These are phyloP conservation scores for Nettapus auritus DNA, from an alignment of 2,113 vertebrate species.

Conservation along the genomic window DNA sequence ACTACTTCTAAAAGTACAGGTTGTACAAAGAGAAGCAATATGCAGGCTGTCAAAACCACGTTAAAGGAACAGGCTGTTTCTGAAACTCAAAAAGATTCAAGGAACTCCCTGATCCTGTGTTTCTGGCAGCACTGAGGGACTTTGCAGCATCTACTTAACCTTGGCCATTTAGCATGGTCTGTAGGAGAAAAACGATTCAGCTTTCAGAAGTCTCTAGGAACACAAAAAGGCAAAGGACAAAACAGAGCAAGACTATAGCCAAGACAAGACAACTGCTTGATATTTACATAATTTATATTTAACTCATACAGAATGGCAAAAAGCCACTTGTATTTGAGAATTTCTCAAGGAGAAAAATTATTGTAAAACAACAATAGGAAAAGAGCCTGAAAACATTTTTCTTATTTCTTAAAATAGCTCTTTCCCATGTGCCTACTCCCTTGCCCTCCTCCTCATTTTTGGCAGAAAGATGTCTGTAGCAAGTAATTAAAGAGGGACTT, in stretches of 20 bases:
- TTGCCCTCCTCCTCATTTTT: neutral
- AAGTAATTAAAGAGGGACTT: constrained; percentile 40
- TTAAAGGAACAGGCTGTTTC: neutral
- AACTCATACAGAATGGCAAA: fast-evolving
- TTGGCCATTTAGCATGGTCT: neutral
- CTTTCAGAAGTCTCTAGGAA: neutral
- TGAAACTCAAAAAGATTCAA: neutral
- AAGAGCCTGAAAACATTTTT: neutral
- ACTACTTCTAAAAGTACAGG: constrained; percentile 61
- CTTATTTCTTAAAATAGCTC: constrained; percentile 41
- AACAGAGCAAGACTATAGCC: neutral
- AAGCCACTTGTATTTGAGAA: neutral
- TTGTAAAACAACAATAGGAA: neutral
- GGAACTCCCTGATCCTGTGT: neutral
- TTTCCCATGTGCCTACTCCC: neutral
- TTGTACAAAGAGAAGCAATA: constrained; percentile 61
- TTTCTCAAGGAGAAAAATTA: neutral
- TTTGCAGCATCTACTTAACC: neutral
- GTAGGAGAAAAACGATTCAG: neutral
- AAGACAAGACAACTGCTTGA: neutral
- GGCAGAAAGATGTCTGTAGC: neutral
- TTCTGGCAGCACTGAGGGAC: neutral
- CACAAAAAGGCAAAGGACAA: neutral
- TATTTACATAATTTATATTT: fast-evolving
- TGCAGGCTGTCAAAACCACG: constrained; percentile 5